Evolutionary conservation across 2,113 vertebrate genomes (phyloP).

Genomic region (Pithys albifrons): DNA sequence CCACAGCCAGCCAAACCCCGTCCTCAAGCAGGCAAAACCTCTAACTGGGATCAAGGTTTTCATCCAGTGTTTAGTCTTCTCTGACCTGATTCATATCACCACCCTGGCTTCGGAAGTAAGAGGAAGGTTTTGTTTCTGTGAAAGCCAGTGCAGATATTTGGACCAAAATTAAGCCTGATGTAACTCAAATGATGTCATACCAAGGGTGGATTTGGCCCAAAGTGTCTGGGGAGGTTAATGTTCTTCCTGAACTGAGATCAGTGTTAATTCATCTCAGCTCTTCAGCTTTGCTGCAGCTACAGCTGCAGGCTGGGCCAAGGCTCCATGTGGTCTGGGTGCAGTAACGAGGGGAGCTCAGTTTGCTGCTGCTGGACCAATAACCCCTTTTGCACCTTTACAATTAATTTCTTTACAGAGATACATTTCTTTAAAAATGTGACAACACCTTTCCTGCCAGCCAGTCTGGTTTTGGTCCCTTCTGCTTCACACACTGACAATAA

Average conservation of each 20-base stretch:
- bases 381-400: background rate
- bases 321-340: background rate
- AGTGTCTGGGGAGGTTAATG: background rate
- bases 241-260: background rate
- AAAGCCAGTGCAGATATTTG: background rate
- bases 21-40: constrained; percentile 7
- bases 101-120: background rate
- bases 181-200: background rate
- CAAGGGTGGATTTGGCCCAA: background rate
- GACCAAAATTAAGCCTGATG: constrained; percentile 6
- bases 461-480: background rate
- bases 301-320: background rate
- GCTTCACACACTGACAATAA: background rate
- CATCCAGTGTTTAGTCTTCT: constrained; percentile 13
- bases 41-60: constrained; percentile 22
- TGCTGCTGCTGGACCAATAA: background rate
- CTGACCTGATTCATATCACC: constrained; percentile 23
- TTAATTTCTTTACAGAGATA: background rate
- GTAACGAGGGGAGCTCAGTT: background rate
- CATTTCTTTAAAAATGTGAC: background rate
- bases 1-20: background rate
- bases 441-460: background rate
- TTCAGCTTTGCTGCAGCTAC: background rate
- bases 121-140: background rate
- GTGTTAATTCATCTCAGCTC: background rate